phyloP scores from a whole-genome alignment of 2,113 vertebrate species.

The Heterotilapia buettikoferi region DNA sequence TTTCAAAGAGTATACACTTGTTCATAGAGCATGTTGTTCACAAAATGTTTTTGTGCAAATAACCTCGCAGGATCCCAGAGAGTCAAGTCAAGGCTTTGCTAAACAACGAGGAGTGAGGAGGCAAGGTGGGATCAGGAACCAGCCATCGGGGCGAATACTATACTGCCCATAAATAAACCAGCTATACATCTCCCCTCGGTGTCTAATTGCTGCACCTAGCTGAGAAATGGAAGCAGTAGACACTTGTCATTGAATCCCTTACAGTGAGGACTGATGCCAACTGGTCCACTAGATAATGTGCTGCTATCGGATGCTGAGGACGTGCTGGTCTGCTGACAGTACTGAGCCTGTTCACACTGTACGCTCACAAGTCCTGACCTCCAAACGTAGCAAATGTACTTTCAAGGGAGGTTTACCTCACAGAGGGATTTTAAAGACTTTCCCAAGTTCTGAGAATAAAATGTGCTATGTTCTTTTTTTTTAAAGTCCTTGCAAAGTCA shows the following conservation, averaged over 20 bases:
- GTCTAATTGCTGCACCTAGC: not conserved
- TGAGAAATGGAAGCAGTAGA: conserved; percentile 6
- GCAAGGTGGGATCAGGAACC: not conserved
- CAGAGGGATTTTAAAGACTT: not conserved
- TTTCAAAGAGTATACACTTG: not conserved
- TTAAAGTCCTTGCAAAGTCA: not conserved
- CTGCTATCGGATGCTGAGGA: not conserved
- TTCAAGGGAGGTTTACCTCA: not conserved
- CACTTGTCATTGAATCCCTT: conserved; percentile 10
- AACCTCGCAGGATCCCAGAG: not conserved
- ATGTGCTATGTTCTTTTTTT: not conserved
- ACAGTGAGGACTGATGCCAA: not conserved
- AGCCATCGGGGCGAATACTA: not conserved
- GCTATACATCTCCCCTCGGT: not conserved
- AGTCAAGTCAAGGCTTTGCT: not conserved
- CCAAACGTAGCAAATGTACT: not conserved
- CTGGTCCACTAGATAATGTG: not conserved
- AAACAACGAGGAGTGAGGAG: not conserved
- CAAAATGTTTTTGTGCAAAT: not conserved
- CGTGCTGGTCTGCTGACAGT: not conserved
- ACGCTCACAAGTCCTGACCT: not conserved
- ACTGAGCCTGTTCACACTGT: not conserved
- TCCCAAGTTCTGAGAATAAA: not conserved
- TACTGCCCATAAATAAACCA: conserved; percentile 6
- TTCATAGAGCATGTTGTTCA: not conserved